These are phyloP conservation scores for Colistium nudipinnis DNA, from an alignment of 2,113 vertebrate species.

Conservation along the genomic window DNA sequence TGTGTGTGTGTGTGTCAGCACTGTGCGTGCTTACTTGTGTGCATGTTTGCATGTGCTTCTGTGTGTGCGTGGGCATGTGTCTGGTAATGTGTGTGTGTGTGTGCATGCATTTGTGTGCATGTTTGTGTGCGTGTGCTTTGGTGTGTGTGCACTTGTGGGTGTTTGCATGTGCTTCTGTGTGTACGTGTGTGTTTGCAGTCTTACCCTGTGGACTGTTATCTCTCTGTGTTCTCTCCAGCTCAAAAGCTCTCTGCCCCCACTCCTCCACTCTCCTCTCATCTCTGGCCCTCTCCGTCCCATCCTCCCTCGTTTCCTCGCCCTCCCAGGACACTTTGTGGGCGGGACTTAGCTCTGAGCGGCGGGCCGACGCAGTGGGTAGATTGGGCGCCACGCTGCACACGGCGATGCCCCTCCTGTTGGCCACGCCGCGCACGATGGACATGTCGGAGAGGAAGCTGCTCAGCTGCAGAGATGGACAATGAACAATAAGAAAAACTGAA, in stretches of 20 bases:
- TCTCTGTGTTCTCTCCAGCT: conserved; percentile 70
- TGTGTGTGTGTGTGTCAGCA: not conserved
- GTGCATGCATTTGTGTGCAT: conserved; percentile 13
- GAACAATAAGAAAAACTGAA: not conserved
- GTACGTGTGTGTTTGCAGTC: conserved; percentile 22
- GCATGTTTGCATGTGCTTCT: not conserved
- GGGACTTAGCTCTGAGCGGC: conserved; percentile 87
- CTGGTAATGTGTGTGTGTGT: not conserved
- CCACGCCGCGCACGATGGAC: conserved; percentile 82
- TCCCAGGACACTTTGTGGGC: conserved; percentile 93
- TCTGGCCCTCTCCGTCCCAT: conserved; percentile 54
- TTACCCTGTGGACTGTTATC: conserved; percentile 71
- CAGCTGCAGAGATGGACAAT: conserved; percentile 79
- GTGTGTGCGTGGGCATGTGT: conserved; percentile 1
- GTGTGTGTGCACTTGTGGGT: conserved; percentile 9
- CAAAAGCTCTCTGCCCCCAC: conserved; percentile 76
- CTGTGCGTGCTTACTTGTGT: too few relatives aligned
- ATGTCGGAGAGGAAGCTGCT: conserved; percentile 90
- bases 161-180: conserved; percentile 11
- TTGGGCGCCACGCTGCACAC: conserved; percentile 97
- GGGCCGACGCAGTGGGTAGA: conserved; percentile 84
- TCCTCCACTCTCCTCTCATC: conserved; percentile 71
- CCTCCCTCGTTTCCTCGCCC: conserved; percentile 77
- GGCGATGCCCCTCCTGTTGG: conserved; percentile 89
- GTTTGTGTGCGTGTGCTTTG: conserved; percentile 3